Evolutionary conservation across 2,113 vertebrate species (phyloP), one percentile per base, ranked within the genome.

Genomic region (Macquaria ambigua): DNA sequence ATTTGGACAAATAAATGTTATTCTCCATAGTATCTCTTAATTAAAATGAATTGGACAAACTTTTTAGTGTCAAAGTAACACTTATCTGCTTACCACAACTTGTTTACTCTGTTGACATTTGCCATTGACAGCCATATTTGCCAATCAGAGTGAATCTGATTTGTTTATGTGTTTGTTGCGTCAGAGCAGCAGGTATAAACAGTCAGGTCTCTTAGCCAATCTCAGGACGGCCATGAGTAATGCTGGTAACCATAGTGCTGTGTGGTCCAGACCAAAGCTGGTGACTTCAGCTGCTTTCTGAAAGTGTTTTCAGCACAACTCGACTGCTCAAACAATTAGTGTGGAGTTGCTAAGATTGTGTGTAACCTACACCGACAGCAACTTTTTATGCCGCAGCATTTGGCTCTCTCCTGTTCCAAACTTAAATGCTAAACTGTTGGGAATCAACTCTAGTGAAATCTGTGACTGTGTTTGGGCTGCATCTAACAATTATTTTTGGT

Each of bases 181-280:
- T 53, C 18, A n/a, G 73, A 52, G 64, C 43, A 53, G 62, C 46
- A 18, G 37, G 61, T 53, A 37, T 53, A 37, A 64, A 34, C 46
- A 3, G 61, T 69, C 64, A 48, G 1, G 25, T 39, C 46, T 63
- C 18, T 6, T 15, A 53, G 46, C 64, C 43, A 62, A 1, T 62
- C 67, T 43, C 53, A 68, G 18, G 12, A 31, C 25, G 23, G 64
- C 55, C n/a, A 28, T 58, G 61, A 77, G 68, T 77, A 61, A 77
- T 53, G 52, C 55, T 28, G 79, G 67, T 81, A 48, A 85, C 83
- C 56, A 75, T 63, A 71, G 56, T 48, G 72, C 66, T 72, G 18
- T 4, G 66, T 72, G 1, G 3, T 52, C 10, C 64, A 67, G 61
- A 67, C 74, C 15, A 25, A 74, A 31, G 43, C 46, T 37, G 61